Base-by-base conservation (phyloP, 2,888 invertebrate genomes). In the Mamestra brassicae region DNA sequence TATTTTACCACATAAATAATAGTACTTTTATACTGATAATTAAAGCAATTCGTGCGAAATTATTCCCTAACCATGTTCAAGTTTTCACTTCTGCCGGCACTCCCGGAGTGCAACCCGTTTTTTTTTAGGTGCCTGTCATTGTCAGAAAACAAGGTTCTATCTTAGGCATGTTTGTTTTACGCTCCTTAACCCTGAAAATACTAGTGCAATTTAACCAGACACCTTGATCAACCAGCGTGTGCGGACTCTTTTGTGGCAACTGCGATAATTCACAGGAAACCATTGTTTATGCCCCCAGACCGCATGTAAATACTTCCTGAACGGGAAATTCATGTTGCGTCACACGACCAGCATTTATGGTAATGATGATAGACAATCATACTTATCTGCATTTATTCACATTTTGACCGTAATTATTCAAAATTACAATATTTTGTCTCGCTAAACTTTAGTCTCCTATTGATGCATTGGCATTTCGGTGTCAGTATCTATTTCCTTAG, bases 271-370 rank as follows among this genome's bases (percentile, higher is more conserved):
- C 60, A 80, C 64, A 65, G 64, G 38, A 62, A 62, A 80, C 60
- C 60, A 61, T 57, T 78, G 26, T 57, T 55, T 55, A 68, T 60
- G 36, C 11, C 36, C 17, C 52, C 63, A 73, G 38, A 36, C 67
- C 36, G 11, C 47, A 57, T 62, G 50, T 62, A 81, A 79, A 65
- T 69, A 75, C 75, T 69, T 79, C 75, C 75, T 80, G 69, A 61
- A 65, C 60, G 54, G 36, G 54, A 80, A 57, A 65, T 67, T 45
- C 4, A 4, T 34, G 17, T 57, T 38, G 50, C 52, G 38, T 42
- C 45, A 81, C 45, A 61, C 50, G 15, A 57, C 5, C 55, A 68
- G 55, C 10, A 55, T 64, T 74, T 55, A 78, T 55, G 26, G 38
- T 65, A 71, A 71, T 71, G 58, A 79, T 52, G 58, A 79, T 52